Evolutionary conservation across 2,888 invertebrate species (phyloP).

Genomic region (Gastrophysa polygoni): DNA sequence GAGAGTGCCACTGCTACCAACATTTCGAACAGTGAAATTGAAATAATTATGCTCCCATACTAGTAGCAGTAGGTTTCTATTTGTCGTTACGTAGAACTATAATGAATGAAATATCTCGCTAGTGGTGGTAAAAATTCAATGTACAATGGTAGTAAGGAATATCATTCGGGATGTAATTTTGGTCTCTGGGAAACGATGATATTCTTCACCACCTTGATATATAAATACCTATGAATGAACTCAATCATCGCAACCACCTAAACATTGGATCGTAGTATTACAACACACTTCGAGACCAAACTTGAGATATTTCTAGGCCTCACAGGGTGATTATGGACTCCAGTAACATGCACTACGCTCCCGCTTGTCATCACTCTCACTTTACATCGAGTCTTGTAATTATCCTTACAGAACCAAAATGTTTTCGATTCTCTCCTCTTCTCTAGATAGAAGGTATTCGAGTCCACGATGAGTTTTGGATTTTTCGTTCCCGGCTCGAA

Average conservation of each 20-base stretch:
- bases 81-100: no score
- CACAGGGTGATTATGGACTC: constrained; percentile 33
- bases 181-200: no score
- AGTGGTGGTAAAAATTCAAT: no score
- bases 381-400: constrained; percentile 39
- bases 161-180: no score
- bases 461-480: constrained; percentile 44
- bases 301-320: constrained; percentile 19
- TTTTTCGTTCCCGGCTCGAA: constrained; percentile 41
- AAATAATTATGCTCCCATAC: no score
- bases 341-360: constrained; percentile 31
- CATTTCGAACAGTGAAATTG: no score
- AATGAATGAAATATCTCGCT: no score
- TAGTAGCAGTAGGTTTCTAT: no score
- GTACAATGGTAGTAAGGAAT: no score
- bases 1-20: no score
- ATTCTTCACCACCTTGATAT: no score
- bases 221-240: neutral
- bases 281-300: constrained; percentile 37
- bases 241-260: neutral
- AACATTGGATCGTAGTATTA: constrained; percentile 21
- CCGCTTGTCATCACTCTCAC: constrained; percentile 34
- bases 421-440: constrained; percentile 35
- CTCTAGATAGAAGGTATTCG: constrained; percentile 38
- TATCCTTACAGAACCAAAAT: constrained; percentile 39